Conservation (phyloP, 2,113 vertebrate species). For the Ammodytes dubius region DNA sequence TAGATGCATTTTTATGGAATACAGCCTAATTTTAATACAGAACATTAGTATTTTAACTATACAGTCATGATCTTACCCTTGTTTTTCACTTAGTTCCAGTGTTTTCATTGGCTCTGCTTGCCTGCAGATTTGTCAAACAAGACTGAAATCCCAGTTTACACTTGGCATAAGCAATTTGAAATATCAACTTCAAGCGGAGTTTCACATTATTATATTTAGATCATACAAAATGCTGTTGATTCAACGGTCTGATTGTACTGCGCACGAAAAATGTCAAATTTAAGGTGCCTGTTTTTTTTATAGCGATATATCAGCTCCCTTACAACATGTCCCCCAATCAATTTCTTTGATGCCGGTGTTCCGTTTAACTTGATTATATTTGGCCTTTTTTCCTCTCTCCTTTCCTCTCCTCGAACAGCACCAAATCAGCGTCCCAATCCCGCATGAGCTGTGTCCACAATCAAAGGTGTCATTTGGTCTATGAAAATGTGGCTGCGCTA, state of each 20-base stretch:
- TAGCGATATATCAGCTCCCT: slow-evolving; percentile 71
- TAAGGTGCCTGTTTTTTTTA: slow-evolving; percentile 48
- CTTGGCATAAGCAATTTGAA: slow-evolving; percentile 38
- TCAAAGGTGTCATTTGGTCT: slow-evolving; percentile 76
- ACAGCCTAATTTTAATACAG: neutral
- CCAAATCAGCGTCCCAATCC: slow-evolving; percentile 72
- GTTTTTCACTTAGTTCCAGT: neutral
- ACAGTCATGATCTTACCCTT: neutral
- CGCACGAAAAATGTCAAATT: slow-evolving; percentile 54
- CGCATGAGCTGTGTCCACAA: slow-evolving; percentile 73
- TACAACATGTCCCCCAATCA: slow-evolving; percentile 73
- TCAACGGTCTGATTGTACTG: slow-evolving; percentile 64
- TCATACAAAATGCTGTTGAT: slow-evolving; percentile 42
- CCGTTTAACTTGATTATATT: slow-evolving; percentile 76
- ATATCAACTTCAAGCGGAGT: slow-evolving; percentile 18
- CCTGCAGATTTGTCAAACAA: neutral
- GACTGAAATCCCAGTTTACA: neutral
- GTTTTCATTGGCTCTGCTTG: slow-evolving; percentile 8
- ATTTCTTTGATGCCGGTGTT: slow-evolving; percentile 51
- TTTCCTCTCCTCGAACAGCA: slow-evolving; percentile 57
- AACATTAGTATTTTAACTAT: neutral
- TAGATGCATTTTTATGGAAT: neutral
- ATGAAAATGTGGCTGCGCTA: slow-evolving; percentile 74
- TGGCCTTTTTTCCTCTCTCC: slow-evolving; percentile 47
- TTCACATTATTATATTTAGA: slow-evolving; percentile 33